Conservation (phyloP, 1,140 invertebrate genomes). For the Atopsyche davidsoni region DNA sequence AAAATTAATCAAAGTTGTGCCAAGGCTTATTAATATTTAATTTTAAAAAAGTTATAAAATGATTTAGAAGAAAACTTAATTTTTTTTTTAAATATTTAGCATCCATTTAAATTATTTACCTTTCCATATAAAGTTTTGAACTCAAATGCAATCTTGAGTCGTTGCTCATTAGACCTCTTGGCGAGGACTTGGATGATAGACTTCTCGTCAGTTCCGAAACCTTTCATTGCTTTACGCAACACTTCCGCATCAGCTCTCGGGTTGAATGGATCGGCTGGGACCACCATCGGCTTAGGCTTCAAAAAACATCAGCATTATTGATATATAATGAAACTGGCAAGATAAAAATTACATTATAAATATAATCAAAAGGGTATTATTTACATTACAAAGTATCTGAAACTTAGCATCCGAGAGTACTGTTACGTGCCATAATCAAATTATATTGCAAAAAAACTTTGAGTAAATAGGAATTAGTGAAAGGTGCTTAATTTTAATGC, state of each 20-base stretch:
- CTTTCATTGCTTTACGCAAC: slow-evolving; percentile 77
- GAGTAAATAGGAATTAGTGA: too few relatives aligned
- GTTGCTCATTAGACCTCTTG: slow-evolving; percentile 63
- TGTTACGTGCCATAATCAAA: too few relatives aligned
- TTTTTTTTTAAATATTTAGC: slow-evolving; percentile 6
- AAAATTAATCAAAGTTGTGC: too few relatives aligned
- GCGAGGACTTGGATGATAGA: slow-evolving; percentile 73
- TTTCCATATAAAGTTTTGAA: slow-evolving; percentile 84
- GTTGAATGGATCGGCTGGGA: slow-evolving; percentile 61
- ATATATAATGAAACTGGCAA: too few relatives aligned
- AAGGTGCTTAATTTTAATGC: too few relatives aligned
- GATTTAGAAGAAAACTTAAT: slow-evolving; percentile 18
- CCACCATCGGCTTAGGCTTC: slow-evolving; percentile 61
- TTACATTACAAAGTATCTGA: too few relatives aligned
- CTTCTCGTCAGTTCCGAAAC: slow-evolving; percentile 76
- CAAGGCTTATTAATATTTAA: too few relatives aligned
- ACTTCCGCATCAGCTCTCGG: slow-evolving; percentile 67
- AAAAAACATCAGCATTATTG: slow-evolving; percentile 26
- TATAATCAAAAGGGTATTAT: too few relatives aligned
- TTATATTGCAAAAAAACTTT: too few relatives aligned
- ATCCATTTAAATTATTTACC: slow-evolving; percentile 38
- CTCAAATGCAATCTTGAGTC: slow-evolving; percentile 63
- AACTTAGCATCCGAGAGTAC: too few relatives aligned
- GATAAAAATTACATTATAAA: too few relatives aligned
- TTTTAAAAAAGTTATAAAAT: too few relatives aligned